phyloP scores from a whole-genome alignment of 2,797 vertebrate genomes.

The Onychomys arenicola region DNA sequence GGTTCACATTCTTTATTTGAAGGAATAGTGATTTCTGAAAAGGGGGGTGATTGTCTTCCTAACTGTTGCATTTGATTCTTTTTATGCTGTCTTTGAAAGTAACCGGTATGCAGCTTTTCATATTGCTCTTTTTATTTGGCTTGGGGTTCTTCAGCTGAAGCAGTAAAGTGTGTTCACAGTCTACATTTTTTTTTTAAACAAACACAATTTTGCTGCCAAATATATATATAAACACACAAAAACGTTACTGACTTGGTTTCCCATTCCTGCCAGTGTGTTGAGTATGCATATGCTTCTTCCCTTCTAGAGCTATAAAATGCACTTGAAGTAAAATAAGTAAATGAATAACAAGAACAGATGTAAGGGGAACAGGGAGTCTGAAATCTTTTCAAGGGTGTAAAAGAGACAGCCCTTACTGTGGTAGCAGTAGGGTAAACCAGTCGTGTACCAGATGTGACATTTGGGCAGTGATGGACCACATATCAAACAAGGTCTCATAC shows the following conservation, averaged over 20 bases:
- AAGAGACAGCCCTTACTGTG: neutral
- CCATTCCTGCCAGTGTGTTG: constrained; percentile 63
- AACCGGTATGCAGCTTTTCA: constrained; percentile 77
- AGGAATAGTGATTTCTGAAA: constrained; percentile 76
- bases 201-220: constrained; percentile 78
- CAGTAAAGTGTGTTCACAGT: constrained; percentile 59
- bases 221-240: constrained; percentile 78
- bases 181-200: constrained; percentile 74
- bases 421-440: neutral
- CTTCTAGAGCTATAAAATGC: constrained; percentile 28
- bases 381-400: neutral
- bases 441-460: neutral
- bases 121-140: constrained; percentile 75
- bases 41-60: constrained; percentile 78
- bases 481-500: neutral
- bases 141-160: constrained; percentile 75
- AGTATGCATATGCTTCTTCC: constrained; percentile 55
- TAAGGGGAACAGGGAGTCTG: neutral
- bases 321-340: neutral
- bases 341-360: neutral
- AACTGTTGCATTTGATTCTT: constrained; percentile 68
- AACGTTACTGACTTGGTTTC: constrained; percentile 44
- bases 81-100: constrained; percentile 70
- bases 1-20: constrained; percentile 86
- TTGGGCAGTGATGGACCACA: neutral